These are phyloP conservation scores for Lasioglossum leucozonium DNA, from an alignment of 2,888 invertebrate species.

Conservation along the genomic window DNA sequence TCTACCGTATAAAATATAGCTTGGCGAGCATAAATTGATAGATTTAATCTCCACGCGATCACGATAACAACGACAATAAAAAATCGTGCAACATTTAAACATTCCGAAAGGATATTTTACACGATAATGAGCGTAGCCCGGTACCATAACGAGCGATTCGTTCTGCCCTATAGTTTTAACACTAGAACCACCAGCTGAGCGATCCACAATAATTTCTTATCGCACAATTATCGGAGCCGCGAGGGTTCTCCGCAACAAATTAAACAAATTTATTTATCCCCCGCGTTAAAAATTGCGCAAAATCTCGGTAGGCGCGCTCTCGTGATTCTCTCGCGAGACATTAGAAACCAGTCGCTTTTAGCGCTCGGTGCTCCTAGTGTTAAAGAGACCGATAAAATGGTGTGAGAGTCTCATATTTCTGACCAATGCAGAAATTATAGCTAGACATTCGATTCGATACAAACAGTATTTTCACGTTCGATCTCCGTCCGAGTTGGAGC, in stretches of 20 bases:
- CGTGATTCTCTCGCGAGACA: neutral
- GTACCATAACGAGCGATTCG: neutral
- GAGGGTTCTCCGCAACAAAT: neutral
- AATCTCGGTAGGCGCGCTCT: neutral
- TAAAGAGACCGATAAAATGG: neutral
- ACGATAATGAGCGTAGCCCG: neutral
- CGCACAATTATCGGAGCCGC: neutral
- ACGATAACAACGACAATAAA: neutral
- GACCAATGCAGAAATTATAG: neutral
- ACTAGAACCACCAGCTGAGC: neutral
- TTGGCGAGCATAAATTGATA: neutral
- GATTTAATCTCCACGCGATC: neutral
- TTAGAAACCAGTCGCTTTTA: neutral
- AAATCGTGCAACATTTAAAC: neutral
- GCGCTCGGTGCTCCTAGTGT: neutral
- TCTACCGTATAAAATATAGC: neutral
- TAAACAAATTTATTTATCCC: neutral
- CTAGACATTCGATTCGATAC: slow-evolving; percentile 19
- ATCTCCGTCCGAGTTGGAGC: neutral
- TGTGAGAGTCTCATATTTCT: neutral
- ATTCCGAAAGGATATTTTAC: neutral
- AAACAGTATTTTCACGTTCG: slow-evolving; percentile 8
- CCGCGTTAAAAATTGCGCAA: neutral
- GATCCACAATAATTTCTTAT: neutral
- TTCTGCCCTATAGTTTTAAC: neutral